These are phyloP conservation scores for Nematolebias whitei DNA, from an alignment of 2,113 vertebrate genomes.

Conservation along the genomic window DNA sequence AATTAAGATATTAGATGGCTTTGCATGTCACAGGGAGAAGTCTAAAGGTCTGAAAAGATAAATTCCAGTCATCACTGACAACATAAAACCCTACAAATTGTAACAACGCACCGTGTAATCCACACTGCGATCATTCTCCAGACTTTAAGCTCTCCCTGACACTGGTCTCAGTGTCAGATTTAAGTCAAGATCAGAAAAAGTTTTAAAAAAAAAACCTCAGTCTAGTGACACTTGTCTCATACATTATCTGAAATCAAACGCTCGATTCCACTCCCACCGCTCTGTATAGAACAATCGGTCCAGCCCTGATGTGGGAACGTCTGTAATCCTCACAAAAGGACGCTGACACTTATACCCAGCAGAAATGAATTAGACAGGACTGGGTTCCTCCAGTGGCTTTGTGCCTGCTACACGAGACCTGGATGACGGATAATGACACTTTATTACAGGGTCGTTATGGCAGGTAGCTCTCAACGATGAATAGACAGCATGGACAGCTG, in stretches of 20 bases:
- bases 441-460: slow-evolving; percentile 75
- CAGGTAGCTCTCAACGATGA: slow-evolving; percentile 75
- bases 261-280: slow-evolving; percentile 76
- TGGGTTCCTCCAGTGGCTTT: slow-evolving; percentile 73
- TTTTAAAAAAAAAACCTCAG: slow-evolving; percentile 59
- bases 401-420: slow-evolving; percentile 71
- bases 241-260: slow-evolving; percentile 84
- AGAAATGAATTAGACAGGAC: slow-evolving; percentile 75
- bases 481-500: slow-evolving; percentile 74
- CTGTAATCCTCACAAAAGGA: slow-evolving; percentile 79
- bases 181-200: slow-evolving; percentile 72
- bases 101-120: slow-evolving; percentile 75
- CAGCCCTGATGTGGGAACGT: slow-evolving; percentile 76
- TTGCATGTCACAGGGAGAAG: slow-evolving; percentile 59
- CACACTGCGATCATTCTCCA: slow-evolving; percentile 65
- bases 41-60: slow-evolving; percentile 70
- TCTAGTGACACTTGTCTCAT: slow-evolving; percentile 74
- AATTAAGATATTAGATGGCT: slow-evolving; percentile 54
- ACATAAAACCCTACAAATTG: slow-evolving; percentile 80
- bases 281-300: slow-evolving; percentile 75
- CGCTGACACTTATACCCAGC: slow-evolving; percentile 81
- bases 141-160: slow-evolving; percentile 56
- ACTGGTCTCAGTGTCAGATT: slow-evolving; percentile 70
- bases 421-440: slow-evolving; percentile 76
- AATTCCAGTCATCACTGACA: slow-evolving; percentile 72